Conservation (phyloP, 2,797 vertebrate genomes). For the Ibycter americanus region DNA sequence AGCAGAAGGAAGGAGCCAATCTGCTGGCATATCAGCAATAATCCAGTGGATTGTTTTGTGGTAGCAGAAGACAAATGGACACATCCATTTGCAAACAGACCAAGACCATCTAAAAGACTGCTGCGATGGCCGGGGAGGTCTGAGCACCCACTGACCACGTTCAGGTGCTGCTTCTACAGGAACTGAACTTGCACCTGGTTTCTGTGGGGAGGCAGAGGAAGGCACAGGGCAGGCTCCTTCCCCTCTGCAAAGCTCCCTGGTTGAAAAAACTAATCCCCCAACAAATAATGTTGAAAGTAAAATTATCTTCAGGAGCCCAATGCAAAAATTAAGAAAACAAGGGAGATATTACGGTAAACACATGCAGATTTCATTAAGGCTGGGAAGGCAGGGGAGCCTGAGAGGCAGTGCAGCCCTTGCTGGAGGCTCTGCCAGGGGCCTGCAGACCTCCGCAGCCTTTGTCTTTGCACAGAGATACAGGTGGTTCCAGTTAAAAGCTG, state of each 20-base stretch:
- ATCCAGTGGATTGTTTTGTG: background rate
- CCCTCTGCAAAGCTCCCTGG: background rate
- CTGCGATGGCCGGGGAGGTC: background rate
- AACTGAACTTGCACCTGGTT: fast-evolving
- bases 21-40: too few relatives aligned
- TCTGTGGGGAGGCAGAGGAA: background rate
- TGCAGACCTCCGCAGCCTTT: background rate
- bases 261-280: background rate
- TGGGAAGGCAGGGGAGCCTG: background rate
- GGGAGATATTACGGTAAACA: background rate
- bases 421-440: background rate
- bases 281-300: background rate
- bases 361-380: background rate
- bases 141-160: fast-evolving
- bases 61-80: background rate
- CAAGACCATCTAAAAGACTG: background rate
- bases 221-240: background rate
- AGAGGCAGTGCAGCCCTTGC: background rate
- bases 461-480: background rate
- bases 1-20: fast-evolving
- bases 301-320: background rate
- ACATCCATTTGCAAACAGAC: background rate
- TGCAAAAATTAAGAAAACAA: background rate
- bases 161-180: background rate
- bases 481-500: constrained; percentile 52